phyloP scores from a whole-genome alignment of 2,113 vertebrate species.

The Phrynosoma blainvillii region DNA sequence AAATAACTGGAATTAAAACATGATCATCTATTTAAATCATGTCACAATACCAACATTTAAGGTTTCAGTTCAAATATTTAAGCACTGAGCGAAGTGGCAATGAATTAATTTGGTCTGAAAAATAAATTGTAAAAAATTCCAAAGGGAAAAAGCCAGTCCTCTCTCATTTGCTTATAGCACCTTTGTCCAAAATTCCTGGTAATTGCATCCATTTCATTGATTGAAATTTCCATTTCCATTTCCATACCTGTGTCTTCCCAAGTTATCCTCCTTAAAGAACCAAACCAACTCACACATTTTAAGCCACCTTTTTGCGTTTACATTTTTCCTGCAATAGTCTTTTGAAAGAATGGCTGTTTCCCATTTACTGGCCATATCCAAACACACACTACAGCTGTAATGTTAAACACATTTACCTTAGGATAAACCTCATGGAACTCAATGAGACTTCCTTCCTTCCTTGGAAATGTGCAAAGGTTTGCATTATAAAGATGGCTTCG shows the following conservation, averaged over 20 bases:
- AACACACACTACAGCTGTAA: not conserved
- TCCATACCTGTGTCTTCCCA: not conserved
- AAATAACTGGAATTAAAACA: not conserved
- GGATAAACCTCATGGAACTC: not conserved
- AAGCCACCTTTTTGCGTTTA: not conserved
- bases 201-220: not conserved
- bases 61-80: not conserved
- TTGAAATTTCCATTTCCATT: not conserved
- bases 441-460: not conserved
- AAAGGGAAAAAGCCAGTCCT: not conserved
- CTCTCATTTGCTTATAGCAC: not conserved
- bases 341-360: not conserved
- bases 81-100: not conserved
- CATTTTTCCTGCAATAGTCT: not conserved
- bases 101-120: not conserved
- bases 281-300: not conserved
- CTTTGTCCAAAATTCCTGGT: not conserved
- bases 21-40: not conserved
- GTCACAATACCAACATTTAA: not conserved
- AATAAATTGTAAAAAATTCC: not conserved
- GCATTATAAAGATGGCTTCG: not conserved
- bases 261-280: not conserved
- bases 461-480: not conserved
- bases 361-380: too few relatives aligned
- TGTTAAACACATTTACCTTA: not conserved